A percentile compares a stretch with the other conserved stretches of the same genome.
phyloP scores from a whole-genome alignment of 1,140 invertebrate species.

The Rhagoletis zephyria region DNA sequence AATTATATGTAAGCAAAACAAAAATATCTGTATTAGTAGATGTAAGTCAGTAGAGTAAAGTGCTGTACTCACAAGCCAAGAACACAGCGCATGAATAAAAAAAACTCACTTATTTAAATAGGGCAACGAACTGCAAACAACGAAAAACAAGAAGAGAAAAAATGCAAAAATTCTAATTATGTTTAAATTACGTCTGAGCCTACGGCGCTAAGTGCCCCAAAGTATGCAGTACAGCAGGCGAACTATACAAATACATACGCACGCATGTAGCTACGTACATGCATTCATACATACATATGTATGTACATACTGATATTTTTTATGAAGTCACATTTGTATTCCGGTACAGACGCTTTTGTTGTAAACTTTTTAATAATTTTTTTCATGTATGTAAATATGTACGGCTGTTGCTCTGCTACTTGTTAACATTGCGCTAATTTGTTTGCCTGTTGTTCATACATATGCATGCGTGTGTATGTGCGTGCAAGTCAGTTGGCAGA shows the following conservation, averaged over 20 bases:
- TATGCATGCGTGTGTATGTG: too few relatives aligned
- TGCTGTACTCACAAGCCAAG: background rate
- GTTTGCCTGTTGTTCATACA: background rate
- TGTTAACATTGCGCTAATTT: slow-evolving; percentile 37
- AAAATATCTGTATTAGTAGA: too few relatives aligned
- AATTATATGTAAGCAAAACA: too few relatives aligned
- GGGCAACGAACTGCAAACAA: background rate
- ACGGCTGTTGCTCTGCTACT: background rate
- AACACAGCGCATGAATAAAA: background rate
- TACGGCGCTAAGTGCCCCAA: background rate
- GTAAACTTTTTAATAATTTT: background rate
- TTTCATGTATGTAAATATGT: background rate
- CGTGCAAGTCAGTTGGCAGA: background rate
- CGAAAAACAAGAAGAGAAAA: background rate
- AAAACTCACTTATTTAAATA: background rate
- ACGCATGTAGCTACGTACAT: background rate
- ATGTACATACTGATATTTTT: background rate
- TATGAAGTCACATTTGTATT: background rate
- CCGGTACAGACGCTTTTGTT: background rate
- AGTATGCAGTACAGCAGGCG: background rate
- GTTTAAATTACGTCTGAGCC: slow-evolving; percentile 20
- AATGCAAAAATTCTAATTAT: slow-evolving; percentile 28
- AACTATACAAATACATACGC: background rate
- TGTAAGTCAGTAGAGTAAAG: background rate
- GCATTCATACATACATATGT: too few relatives aligned